phyloP scores from a whole-genome alignment of 2,888 invertebrate genomes.

The Dryobotodes eremita region DNA sequence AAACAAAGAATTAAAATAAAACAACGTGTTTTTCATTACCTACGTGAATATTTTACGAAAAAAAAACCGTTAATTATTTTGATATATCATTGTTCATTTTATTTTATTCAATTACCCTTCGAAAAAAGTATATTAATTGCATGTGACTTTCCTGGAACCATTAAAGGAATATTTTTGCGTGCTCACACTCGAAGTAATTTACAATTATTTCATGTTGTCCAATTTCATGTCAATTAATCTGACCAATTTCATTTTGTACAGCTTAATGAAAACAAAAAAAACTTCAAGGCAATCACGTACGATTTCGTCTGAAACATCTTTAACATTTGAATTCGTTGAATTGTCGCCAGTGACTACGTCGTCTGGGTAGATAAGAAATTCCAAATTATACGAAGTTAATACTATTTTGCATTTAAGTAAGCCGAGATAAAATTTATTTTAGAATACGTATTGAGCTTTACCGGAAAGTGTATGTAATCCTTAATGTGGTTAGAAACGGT shows the following conservation, averaged over 20 bases:
- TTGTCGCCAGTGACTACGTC: slow-evolving; percentile 69
- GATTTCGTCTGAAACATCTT: slow-evolving; percentile 60
- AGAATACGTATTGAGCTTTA: slow-evolving; percentile 62
- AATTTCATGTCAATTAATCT: slow-evolving; percentile 12
- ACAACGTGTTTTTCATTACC: background rate
- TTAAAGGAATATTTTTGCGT: background rate
- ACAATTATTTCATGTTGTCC: slow-evolving; percentile 12
- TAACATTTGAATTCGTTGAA: slow-evolving; percentile 65
- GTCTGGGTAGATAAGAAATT: slow-evolving; percentile 78
- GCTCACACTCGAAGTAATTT: background rate
- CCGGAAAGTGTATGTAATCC: slow-evolving; percentile 3
- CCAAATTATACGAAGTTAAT: slow-evolving; percentile 82
- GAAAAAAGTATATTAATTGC: background rate
- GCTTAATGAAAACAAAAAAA: slow-evolving; percentile 20
- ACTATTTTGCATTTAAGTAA: slow-evolving; percentile 81
- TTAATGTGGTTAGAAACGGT: background rate
- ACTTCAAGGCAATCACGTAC: background rate
- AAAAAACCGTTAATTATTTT: background rate
- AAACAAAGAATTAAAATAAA: background rate
- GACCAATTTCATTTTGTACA: background rate
- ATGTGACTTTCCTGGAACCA: background rate
- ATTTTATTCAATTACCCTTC: background rate
- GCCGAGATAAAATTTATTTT: slow-evolving; percentile 76
- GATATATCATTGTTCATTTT: background rate
- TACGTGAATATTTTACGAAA: background rate